These are phyloP conservation scores for Spodoptera picta DNA, from an alignment of 2,888 invertebrate species.

Conservation along the genomic window DNA sequence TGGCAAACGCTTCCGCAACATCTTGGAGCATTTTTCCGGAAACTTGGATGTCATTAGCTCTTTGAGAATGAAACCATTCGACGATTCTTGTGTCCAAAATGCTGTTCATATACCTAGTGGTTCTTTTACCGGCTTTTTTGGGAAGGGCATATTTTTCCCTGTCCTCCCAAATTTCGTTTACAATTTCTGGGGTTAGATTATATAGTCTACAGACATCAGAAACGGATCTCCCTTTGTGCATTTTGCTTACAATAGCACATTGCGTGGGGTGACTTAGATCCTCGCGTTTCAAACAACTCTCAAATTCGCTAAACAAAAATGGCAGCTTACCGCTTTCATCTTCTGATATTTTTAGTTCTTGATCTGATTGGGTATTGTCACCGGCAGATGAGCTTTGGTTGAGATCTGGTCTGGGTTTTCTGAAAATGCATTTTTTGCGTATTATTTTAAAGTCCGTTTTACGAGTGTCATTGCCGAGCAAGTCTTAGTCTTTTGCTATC, in stretches of 20 bases:
- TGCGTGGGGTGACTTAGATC: conserved; percentile 60
- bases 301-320: conserved; percentile 40
- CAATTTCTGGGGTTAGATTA: conserved; percentile 62
- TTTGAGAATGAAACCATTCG: conserved; percentile 64
- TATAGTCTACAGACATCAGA: conserved; percentile 65
- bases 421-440: conserved; percentile 12
- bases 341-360: conserved; percentile 39
- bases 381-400: conserved; percentile 44
- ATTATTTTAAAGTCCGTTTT: no score
- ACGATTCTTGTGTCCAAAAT: conserved; percentile 61
- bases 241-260: conserved; percentile 68
- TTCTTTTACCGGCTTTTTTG: conserved; percentile 56
- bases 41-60: conserved; percentile 58
- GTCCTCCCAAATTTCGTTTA: conserved; percentile 70
- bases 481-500: no score
- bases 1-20: conserved; percentile 64
- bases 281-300: conserved; percentile 48
- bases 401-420: conserved; percentile 14
- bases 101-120: conserved; percentile 63
- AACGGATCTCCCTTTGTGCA: conserved; percentile 67
- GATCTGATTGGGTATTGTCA: conserved; percentile 53
- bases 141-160: conserved; percentile 63
- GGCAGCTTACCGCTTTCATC: conserved; percentile 31
- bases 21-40: conserved; percentile 69
- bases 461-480: no score